Evolutionary conservation across 2,797 vertebrate genomes (phyloP).

Genomic region (Sciurus vulgaris): DNA sequence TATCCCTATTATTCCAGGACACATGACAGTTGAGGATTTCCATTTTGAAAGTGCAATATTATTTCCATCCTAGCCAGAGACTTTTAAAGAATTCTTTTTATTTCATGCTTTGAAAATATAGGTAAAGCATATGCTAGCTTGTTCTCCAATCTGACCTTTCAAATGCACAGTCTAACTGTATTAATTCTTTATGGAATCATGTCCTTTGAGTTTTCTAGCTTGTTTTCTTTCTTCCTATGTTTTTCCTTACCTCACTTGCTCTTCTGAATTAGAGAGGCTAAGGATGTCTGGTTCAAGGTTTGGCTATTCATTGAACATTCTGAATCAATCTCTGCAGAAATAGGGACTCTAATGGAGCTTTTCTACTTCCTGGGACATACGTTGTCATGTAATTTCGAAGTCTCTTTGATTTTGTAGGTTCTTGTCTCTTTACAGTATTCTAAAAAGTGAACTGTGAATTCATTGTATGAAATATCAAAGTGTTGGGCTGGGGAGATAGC

Average conservation of each 20-base stretch:
- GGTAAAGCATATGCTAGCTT: background rate
- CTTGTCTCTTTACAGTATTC: conserved; percentile 17
- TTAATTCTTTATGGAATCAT: conserved; percentile 62
- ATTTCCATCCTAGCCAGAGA: conserved; percentile 11
- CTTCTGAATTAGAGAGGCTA: conserved; percentile 49
- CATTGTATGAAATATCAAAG: conserved; percentile 18
- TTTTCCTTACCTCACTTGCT: conserved; percentile 9
- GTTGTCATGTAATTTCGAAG: background rate
- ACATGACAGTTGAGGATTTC: conserved; percentile 10
- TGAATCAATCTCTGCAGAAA: conserved; percentile 19
- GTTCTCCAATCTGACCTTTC: conserved; percentile 56
- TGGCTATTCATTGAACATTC: conserved; percentile 30
- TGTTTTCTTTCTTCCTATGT: background rate
- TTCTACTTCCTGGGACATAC: conserved; percentile 7
- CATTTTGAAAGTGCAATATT: conserved; percentile 44
- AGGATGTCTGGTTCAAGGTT: conserved; percentile 18
- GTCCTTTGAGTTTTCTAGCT: conserved; percentile 41
- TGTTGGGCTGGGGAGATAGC: background rate
- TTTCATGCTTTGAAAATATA: conserved; percentile 34
- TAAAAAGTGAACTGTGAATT: conserved; percentile 39
- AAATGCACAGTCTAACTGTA: conserved; percentile 48
- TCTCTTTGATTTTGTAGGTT: conserved; percentile 8
- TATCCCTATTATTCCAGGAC: background rate
- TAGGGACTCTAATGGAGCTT: background rate
- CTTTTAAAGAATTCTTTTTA: conserved; percentile 3